Conservation (phyloP, 2,888 invertebrate genomes). For the Caenorhabditis drosophilae region DNA sequence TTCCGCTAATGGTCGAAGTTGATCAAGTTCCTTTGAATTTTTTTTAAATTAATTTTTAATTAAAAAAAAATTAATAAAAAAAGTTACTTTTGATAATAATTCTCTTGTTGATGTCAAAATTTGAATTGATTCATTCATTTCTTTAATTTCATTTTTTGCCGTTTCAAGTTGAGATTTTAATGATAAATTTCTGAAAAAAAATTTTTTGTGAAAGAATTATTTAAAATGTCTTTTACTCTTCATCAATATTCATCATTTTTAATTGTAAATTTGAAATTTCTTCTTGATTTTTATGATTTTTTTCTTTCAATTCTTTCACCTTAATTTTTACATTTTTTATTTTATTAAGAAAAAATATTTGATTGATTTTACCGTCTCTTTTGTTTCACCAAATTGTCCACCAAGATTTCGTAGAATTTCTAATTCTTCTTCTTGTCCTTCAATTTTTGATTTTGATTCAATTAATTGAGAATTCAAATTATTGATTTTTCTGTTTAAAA, state of each 20-base stretch:
- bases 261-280: constrained; percentile 21
- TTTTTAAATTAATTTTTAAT: too few relatives aligned
- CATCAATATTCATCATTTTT: constrained; percentile 20
- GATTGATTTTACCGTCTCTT: constrained; percentile 31
- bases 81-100: too few relatives aligned
- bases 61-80: too few relatives aligned
- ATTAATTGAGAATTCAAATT: background rate
- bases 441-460: constrained; percentile 28
- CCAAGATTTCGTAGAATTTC: constrained; percentile 45
- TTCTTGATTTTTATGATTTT: constrained; percentile 17
- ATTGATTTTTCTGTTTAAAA: background rate
- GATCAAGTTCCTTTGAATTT: constrained; percentile 41
- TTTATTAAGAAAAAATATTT: too few relatives aligned
- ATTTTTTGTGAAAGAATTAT: background rate
- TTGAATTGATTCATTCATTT: constrained; percentile 23
- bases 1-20: constrained; percentile 47
- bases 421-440: constrained; percentile 48
- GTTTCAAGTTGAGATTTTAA: constrained; percentile 27
- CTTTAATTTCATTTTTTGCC: constrained; percentile 30
- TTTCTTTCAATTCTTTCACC: constrained; percentile 14
- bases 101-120: constrained; percentile 28
- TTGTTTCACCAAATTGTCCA: constrained; percentile 42
- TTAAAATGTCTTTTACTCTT: constrained; percentile 15
- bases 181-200: constrained; percentile 28
- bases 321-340: too few relatives aligned